Evolutionary conservation across 2,888 invertebrate genomes (phyloP).

Genomic region (Agrochola macilenta): DNA sequence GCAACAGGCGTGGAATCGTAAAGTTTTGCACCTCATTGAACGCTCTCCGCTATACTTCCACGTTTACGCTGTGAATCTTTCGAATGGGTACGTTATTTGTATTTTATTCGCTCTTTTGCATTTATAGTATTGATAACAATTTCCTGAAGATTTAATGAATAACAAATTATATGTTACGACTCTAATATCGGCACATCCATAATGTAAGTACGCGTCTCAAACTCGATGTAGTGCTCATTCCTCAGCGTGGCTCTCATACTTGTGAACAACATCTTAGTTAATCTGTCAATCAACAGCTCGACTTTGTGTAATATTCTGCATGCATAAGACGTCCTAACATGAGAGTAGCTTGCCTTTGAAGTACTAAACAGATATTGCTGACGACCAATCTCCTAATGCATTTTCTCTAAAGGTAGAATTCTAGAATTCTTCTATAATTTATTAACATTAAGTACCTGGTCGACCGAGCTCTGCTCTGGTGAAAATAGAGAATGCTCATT

Average conservation of each 20-base stretch:
- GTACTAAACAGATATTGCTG: neutral
- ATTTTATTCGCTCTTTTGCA: constrained; percentile 9
- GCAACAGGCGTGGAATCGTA: constrained; percentile 52
- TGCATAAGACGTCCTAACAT: neutral
- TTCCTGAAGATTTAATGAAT: constrained; percentile 9
- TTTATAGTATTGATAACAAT: neutral
- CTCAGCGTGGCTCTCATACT: neutral
- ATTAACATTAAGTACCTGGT: neutral
- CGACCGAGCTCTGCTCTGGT: too few species aligned
- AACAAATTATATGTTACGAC: constrained; percentile 5
- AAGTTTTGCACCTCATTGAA: constrained; percentile 56
- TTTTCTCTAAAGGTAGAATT: neutral
- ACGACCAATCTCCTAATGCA: neutral
- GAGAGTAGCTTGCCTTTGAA: neutral
- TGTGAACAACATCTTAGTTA: constrained; percentile 5
- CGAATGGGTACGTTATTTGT: constrained; percentile 50
- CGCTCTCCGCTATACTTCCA: constrained; percentile 23
- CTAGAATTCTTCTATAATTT: neutral
- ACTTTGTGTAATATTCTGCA: neutral
- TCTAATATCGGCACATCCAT: neutral
- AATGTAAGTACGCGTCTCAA: neutral
- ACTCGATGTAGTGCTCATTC: neutral
- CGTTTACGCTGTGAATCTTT: constrained; percentile 17
- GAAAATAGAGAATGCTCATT: too few species aligned
- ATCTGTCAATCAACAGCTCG: constrained; percentile 5